Conservation (phyloP, 1,140 invertebrate genomes). For the Atta cephalotes region DNA sequence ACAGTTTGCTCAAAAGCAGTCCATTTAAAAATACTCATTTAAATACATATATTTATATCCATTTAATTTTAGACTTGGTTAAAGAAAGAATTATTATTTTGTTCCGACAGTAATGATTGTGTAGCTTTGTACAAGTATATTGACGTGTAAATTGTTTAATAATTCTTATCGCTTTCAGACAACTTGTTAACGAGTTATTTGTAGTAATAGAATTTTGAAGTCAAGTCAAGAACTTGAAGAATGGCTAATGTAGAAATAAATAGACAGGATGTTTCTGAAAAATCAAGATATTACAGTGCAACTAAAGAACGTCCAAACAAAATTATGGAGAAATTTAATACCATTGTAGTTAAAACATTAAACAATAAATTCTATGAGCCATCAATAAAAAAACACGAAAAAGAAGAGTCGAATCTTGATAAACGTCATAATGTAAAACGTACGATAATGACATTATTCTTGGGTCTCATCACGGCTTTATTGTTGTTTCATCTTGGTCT, state of each 20-base stretch:
- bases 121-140: neutral
- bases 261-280: neutral
- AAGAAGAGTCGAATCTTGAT: neutral
- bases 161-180: slow-evolving; percentile 33
- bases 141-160: neutral
- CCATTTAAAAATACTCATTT: too few species aligned
- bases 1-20: neutral
- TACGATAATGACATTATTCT: neutral
- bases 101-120: neutral
- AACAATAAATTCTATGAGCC: neutral
- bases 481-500: neutral
- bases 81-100: neutral
- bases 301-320: neutral
- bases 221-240: neutral
- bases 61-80: slow-evolving; percentile 1
- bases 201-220: neutral
- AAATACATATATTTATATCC: neutral
- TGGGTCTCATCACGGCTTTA: neutral
- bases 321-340: neutral
- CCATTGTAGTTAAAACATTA: neutral
- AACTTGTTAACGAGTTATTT: neutral
- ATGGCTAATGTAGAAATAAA: neutral
- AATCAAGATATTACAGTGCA: neutral
- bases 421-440: neutral
- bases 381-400: neutral